These are phyloP conservation scores for Polia nebulosa DNA, from an alignment of 2,888 invertebrate species.

Conservation along the genomic window DNA sequence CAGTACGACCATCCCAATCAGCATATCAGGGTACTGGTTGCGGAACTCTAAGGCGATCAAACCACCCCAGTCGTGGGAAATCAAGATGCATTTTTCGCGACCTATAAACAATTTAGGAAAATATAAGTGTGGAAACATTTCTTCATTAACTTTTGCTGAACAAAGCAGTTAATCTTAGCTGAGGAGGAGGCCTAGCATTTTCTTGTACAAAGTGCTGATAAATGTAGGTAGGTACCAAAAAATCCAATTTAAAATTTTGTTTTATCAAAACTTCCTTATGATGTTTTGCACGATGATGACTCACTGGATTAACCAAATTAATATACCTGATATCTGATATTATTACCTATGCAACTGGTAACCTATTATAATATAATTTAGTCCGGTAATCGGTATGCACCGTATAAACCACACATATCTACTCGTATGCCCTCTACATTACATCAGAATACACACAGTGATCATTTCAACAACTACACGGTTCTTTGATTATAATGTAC, in stretches of 20 bases:
- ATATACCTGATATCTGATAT: background rate
- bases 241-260: background rate
- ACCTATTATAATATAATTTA: too few species aligned
- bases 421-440: slow-evolving; percentile 11
- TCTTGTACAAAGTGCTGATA: background rate
- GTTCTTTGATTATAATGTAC: too few species aligned
- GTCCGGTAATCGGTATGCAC: slow-evolving; percentile 2
- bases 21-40: slow-evolving; percentile 88
- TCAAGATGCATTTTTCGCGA: slow-evolving; percentile 89
- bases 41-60: slow-evolving; percentile 90
- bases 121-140: background rate
- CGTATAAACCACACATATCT: background rate
- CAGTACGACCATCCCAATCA: slow-evolving; percentile 89
- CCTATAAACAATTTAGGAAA: slow-evolving; percentile 75
- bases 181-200: background rate
- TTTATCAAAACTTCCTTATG: background rate
- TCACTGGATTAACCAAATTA: slow-evolving; percentile 5
- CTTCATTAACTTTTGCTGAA: background rate
- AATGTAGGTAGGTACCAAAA: background rate
- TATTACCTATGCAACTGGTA: slow-evolving; percentile 12
- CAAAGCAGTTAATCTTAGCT: background rate
- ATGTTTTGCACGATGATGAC: background rate
- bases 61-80: slow-evolving; percentile 94
- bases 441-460: slow-evolving; percentile 1
- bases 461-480: slow-evolving; percentile 20